Base-by-base conservation (phyloP, 1,140 invertebrate genomes). In the Drosophila pandora region DNA sequence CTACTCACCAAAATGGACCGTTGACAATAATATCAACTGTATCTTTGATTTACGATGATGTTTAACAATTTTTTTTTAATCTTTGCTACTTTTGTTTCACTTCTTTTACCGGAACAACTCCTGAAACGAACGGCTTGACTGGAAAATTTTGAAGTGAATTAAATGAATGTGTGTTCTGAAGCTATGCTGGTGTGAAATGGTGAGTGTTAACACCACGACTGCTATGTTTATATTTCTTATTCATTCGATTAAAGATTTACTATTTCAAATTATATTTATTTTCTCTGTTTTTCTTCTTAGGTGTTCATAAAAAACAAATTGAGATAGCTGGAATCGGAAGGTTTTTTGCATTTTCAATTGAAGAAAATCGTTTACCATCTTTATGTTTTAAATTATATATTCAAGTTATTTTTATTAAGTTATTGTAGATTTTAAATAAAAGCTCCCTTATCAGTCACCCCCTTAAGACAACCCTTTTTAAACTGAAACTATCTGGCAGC, bases 81-180 rank as follows among this genome's bases (percentile, higher is more conserved):
- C n/a, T 45, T 22, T 57, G 23, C 8, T 17, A 63, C 23, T 22
- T 64, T 48, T 3, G 2, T 21, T 25, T 34, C 41, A 34, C 25
- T 22, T 65, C 17, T 43, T 30, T 23, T 23, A 50, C 45, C 30
- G 58, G 32, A 25, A 62, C 60, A 21, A 23, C 34, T 39, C 41
- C 50, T 8, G 34, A 43, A 64, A 64, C 23, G 21, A 23, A 13
- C 7, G n/a, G 21, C 59, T 43, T 67, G 63, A 67, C 63, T 64
- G 59, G 63, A 50, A 50, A 64, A 50, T 64, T 65, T 63, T 12
- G 59, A 47, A 65, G 43, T 34, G 32, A 67, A 50, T 10, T 2
- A 5, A 2, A 1, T n/a, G 13, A 32, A 32, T 12, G 32, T 41
- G 32, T 64, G 45, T 13, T 7, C 41, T 13, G 17, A 43, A 43